Percentiles rank a stretch among this genome's conserved stretches.
Evolutionary conservation across 2,888 invertebrate species (phyloP).

Genomic region (Drosophila nigritarsus): DNA sequence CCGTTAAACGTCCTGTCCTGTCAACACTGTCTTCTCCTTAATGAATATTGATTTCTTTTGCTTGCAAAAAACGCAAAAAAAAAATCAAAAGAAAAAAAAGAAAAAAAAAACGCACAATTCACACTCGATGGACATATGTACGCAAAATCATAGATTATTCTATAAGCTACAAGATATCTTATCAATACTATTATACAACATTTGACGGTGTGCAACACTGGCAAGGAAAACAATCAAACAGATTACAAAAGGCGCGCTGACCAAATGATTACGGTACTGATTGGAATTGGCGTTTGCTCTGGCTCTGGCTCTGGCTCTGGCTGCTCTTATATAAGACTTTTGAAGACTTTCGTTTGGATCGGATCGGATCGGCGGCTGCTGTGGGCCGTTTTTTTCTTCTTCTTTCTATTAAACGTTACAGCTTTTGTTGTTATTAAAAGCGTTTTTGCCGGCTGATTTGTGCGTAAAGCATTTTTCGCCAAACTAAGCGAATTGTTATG

Average conservation of each 20-base stretch:
- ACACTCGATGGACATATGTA: neutral
- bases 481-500: slow-evolving; percentile 55
- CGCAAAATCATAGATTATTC: neutral
- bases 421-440: slow-evolving; percentile 74
- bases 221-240: slow-evolving; percentile 35
- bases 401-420: slow-evolving; percentile 39
- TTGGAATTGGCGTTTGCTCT: slow-evolving; percentile 25
- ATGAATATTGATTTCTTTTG: slow-evolving; percentile 8
- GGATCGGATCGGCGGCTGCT: slow-evolving; percentile 17
- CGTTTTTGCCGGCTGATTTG: slow-evolving; percentile 53
- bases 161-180: neutral
- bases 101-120: neutral
- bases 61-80: neutral
- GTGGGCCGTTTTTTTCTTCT: slow-evolving; percentile 20
- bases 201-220: neutral
- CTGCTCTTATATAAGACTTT: slow-evolving; percentile 49
- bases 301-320: neutral
- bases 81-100: neutral
- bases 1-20: neutral
- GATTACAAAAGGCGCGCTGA: slow-evolving; percentile 43
- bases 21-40: neutral
- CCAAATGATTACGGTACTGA: slow-evolving; percentile 63
- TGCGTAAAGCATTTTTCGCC: slow-evolving; percentile 64
- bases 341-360: slow-evolving; percentile 40
- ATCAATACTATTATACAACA: slow-evolving; percentile 1